Conservation (phyloP, 64 coral and sea anemone species). For the Pocillopora verrucosa region DNA sequence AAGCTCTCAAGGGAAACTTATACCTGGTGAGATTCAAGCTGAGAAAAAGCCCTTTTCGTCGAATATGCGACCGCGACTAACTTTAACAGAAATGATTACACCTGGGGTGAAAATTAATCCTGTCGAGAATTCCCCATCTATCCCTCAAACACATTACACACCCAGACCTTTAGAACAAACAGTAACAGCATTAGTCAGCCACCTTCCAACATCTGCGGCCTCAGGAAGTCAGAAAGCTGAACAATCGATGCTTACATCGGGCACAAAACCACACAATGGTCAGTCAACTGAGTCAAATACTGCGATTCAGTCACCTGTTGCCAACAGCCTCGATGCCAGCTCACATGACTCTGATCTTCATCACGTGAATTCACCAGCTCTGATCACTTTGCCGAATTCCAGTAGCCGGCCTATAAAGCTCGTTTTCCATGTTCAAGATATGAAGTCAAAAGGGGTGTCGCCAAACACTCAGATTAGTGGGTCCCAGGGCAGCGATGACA, state of each 20-base stretch:
- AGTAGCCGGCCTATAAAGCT: slow-evolving; percentile 35
- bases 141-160: background rate
- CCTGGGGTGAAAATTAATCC: no score
- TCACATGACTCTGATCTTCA: background rate
- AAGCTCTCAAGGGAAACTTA: background rate
- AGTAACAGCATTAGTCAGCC: background rate
- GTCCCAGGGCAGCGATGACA: background rate
- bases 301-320: background rate
- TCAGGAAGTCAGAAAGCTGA: background rate
- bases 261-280: background rate
- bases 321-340: background rate
- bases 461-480: background rate
- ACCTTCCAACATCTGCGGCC: background rate
- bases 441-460: slow-evolving; percentile 1
- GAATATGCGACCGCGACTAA: background rate
- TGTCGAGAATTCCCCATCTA: background rate
- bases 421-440: slow-evolving; percentile 5
- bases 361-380: slow-evolving; percentile 1
- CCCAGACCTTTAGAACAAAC: background rate
- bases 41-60: background rate
- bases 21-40: background rate
- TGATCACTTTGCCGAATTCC: slow-evolving; percentile 14
- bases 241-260: background rate
- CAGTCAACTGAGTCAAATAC: background rate
- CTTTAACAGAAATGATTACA: background rate